Evolutionary conservation across 2,113 vertebrate species (phyloP).

Genomic region (Proteles cristata): DNA sequence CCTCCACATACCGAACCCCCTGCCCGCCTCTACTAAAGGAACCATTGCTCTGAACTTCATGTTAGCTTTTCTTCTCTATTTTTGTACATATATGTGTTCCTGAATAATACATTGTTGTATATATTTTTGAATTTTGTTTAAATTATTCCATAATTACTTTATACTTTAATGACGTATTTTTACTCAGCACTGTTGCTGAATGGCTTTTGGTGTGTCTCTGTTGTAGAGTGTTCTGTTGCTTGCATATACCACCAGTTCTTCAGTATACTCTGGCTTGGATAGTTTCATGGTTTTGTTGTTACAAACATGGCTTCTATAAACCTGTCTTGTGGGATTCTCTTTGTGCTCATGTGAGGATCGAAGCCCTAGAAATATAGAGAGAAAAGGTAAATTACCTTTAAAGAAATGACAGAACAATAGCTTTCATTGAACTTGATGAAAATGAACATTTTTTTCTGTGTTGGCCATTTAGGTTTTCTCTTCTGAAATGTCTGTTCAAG

Average conservation of each 20-base stretch:
- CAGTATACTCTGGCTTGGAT: background rate
- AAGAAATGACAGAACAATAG: background rate
- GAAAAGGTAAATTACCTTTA: background rate
- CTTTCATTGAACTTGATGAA: background rate
- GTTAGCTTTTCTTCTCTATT: background rate
- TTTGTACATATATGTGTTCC: background rate
- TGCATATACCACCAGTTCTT: background rate
- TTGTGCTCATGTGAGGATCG: background rate
- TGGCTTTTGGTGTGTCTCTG: background rate
- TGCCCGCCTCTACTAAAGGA: background rate
- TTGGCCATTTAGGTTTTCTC: constrained; percentile 1
- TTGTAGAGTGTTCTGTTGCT: background rate
- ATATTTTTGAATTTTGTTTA: background rate
- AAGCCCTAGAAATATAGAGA: background rate
- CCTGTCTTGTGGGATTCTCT: background rate
- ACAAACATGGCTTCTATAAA: background rate
- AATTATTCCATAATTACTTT: background rate
- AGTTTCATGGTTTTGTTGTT: background rate
- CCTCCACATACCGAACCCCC: background rate
- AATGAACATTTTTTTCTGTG: background rate
- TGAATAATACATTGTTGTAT: background rate
- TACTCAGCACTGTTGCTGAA: background rate
- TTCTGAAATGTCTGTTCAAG: background rate
- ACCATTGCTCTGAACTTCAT: background rate
- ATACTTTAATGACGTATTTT: background rate